phyloP scores from a whole-genome alignment of 2,113 vertebrate species.

The Hystrix brachyura region DNA sequence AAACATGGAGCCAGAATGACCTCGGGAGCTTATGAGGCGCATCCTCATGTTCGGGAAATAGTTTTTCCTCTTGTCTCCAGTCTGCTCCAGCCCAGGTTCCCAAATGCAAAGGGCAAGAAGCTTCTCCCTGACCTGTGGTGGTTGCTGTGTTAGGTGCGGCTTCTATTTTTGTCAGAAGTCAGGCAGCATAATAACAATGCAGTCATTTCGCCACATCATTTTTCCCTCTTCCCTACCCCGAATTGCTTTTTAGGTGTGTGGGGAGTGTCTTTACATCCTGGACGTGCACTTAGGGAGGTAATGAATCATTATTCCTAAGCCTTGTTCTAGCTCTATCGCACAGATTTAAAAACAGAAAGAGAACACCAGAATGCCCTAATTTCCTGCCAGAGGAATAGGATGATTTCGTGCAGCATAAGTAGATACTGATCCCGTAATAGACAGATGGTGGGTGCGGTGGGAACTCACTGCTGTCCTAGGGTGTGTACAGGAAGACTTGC shows the following conservation, averaged over 20 bases:
- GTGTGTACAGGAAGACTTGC: background rate
- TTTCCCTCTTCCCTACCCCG: conserved; percentile 9
- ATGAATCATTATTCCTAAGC: conserved; percentile 53
- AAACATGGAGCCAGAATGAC: conserved; percentile 71
- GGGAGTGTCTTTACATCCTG: conserved; percentile 61
- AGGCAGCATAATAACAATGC: conserved; percentile 48
- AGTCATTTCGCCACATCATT: conserved; percentile 49
- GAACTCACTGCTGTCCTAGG: background rate
- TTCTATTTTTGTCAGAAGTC: conserved; percentile 62
- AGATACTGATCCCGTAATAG: conserved; percentile 32
- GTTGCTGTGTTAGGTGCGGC: background rate
- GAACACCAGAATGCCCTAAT: conserved; percentile 53
- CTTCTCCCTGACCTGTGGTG: conserved; percentile 19
- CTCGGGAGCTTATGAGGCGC: conserved; percentile 55
- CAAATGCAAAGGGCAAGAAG: conserved; percentile 9
- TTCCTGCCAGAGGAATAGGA: conserved; percentile 56
- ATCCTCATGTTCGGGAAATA: conserved; percentile 69
- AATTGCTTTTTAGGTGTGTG: conserved; percentile 54
- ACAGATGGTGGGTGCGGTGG: background rate
- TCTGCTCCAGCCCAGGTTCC: conserved; percentile 51
- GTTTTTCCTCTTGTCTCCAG: conserved; percentile 72
- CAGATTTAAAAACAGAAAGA: conserved; percentile 53
- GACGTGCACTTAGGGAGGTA: conserved; percentile 30
- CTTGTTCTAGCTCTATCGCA: conserved; percentile 45
- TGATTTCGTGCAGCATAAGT: background rate